Conservation (phyloP, 2,888 invertebrate genomes). For the Tachystola acroxantha region DNA sequence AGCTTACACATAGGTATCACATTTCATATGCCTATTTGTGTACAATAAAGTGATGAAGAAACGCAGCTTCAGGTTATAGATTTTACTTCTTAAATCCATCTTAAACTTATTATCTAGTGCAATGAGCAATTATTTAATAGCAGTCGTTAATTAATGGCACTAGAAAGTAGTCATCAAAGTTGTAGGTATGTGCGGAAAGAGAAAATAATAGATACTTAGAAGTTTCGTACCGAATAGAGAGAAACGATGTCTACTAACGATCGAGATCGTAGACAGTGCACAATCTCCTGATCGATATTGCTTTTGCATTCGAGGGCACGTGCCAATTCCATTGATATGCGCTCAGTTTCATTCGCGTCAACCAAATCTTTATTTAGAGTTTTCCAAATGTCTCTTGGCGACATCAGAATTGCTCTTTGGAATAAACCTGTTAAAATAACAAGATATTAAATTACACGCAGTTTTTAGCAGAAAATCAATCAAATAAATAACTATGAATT, state of each 20-base stretch:
- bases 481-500: background rate
- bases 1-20: too few relatives aligned
- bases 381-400: slow-evolving; percentile 70
- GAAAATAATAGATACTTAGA: too few relatives aligned
- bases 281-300: slow-evolving; percentile 67
- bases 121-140: too few relatives aligned
- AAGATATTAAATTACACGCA: background rate
- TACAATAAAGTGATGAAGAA: too few relatives aligned
- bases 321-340: slow-evolving; percentile 76
- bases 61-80: too few relatives aligned
- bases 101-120: too few relatives aligned
- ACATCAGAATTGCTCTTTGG: slow-evolving; percentile 84
- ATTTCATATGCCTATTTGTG: too few relatives aligned
- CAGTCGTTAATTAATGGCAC: too few relatives aligned
- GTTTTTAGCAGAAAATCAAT: background rate
- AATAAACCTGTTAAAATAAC: slow-evolving; percentile 69
- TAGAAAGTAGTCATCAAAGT: too few relatives aligned
- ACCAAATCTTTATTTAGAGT: slow-evolving; percentile 36
- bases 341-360: slow-evolving; percentile 48
- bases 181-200: too few relatives aligned
- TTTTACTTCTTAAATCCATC: too few relatives aligned
- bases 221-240: slow-evolving; percentile 58
- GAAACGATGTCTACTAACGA: slow-evolving; percentile 78
- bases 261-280: slow-evolving; percentile 81
- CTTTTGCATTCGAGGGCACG: slow-evolving; percentile 71